phyloP scores from a whole-genome alignment of 2,888 invertebrate genomes.

The Balanococcus diminutus region DNA sequence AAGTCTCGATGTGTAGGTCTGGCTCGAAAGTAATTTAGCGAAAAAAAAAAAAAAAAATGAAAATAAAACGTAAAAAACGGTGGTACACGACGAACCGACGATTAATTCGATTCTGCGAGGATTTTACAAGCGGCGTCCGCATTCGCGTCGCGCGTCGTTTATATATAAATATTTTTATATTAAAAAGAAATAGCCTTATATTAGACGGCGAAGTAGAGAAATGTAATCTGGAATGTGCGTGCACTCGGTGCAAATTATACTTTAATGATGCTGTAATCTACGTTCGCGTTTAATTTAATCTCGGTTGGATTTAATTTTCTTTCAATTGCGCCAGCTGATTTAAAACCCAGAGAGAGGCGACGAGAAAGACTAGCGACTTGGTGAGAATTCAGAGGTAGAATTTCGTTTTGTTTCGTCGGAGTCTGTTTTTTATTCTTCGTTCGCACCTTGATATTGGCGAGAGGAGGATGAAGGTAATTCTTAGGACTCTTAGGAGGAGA shows the following conservation, averaged over 20 bases:
- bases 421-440: background rate
- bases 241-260: constrained; percentile 31
- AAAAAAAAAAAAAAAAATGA: background rate
- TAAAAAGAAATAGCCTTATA: constrained; percentile 17
- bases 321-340: constrained; percentile 9
- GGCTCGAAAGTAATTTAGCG: background rate
- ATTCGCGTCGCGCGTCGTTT: background rate
- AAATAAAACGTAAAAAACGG: background rate
- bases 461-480: background rate
- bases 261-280: constrained; percentile 31
- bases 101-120: constrained; percentile 2
- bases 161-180: constrained; percentile 3
- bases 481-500: too few relatives aligned
- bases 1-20: background rate
- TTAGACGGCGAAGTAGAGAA: background rate
- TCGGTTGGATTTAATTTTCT: constrained; percentile 4
- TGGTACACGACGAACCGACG: background rate
- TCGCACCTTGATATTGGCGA: too few relatives aligned
- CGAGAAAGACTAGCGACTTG: background rate
- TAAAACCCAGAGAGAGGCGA: background rate
- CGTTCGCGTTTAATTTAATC: constrained; percentile 23
- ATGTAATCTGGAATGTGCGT: constrained; percentile 23
- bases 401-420: background rate
- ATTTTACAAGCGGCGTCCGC: background rate
- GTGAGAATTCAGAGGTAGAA: background rate